Base-by-base conservation (phyloP, 2,888 invertebrate genomes). In the Shargacucullia verbasci region DNA sequence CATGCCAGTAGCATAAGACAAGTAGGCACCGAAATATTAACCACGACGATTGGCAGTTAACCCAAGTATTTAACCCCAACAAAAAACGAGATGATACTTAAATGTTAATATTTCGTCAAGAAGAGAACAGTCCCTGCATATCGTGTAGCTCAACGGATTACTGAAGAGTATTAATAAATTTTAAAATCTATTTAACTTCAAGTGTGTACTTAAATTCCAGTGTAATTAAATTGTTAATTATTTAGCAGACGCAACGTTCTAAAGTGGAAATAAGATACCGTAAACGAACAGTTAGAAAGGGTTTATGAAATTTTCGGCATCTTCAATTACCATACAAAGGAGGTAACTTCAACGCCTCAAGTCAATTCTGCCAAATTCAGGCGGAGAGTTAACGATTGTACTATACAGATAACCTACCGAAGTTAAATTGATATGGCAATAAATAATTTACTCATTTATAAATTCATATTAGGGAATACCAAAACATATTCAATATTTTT, bases 241-340 rank as follows among this genome's bases (percentile, higher is more conserved):
- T 75, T 71, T 39, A 62, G 33, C 52, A 53, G 34, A 39, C 43
- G 9, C 38, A 59, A 47, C 35, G 59, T 53, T 56, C 37, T 52
- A 41, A 59, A 62, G 40, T 60, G 56, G 45, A 60, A 58, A 68
- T 67, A 62, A 60, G 38, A 54, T 60, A 55, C 39, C 25, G 35
- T 60, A 48, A 60, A 58, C 39, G 43, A 54, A n/a, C n/a, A n/a
- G n/a, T n/a, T n/a, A n/a, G n/a, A n/a, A 71, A 39, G 31, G 52
- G 53, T 25, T 62, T 74, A 74, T 71, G 44, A 62, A 75, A 67
- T 63, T 67, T 66, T 71, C 20, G 14, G 37, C 52, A 60, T 75
- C 57, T 54, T 59, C 12, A 58, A 67, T 67, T 63, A 74, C 14
- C 61, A 37, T 73, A 54, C 40, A 48, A 66, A 70, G 44, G 29